These are phyloP conservation scores for Smithornis capensis DNA, from an alignment of 2,113 vertebrate species.

Conservation along the genomic window DNA sequence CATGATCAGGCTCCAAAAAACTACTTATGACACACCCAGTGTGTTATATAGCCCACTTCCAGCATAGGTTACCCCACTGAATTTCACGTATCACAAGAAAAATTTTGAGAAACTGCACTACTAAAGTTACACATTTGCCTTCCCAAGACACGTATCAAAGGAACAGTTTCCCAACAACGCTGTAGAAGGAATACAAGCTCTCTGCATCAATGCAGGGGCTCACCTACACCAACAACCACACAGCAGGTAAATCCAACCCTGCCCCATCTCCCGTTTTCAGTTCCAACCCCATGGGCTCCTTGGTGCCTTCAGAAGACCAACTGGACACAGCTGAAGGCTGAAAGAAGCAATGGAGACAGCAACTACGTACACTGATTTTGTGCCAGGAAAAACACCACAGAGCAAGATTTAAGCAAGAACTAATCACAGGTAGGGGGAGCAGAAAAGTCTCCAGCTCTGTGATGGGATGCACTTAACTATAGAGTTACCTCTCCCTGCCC, in stretches of 20 bases:
- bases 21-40: accelerated
- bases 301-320: neutral
- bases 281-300: neutral
- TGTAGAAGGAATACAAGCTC: neutral
- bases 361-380: accelerated
- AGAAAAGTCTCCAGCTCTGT: neutral
- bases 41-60: neutral
- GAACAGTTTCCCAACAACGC: neutral
- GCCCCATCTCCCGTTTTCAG: neutral
- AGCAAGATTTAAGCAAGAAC: neutral
- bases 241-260: neutral
- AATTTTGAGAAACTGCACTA: neutral
- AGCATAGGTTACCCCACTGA: neutral
- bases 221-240: neutral
- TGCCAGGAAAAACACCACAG: neutral
- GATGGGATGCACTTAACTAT: neutral
- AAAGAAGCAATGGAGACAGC: neutral
- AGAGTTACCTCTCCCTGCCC: neutral
- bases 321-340: neutral
- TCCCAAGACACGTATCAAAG: neutral
- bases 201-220: neutral
- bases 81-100: neutral
- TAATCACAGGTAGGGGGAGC: neutral
- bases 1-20: neutral
- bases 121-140: neutral